Base-by-base conservation (phyloP, 1,140 invertebrate genomes). In the Saccostrea echinata region DNA sequence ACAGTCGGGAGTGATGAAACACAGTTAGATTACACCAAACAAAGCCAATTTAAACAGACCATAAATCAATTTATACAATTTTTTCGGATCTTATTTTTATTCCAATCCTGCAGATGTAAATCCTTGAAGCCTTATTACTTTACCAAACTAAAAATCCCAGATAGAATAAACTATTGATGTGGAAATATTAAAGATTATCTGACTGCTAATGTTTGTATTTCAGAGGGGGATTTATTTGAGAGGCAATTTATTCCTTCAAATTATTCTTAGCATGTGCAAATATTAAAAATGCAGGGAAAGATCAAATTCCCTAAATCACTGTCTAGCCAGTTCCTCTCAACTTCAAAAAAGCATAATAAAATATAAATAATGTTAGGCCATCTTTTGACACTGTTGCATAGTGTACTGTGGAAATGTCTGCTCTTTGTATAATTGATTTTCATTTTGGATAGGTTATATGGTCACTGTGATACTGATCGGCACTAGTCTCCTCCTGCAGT, bases 371-470 rank as follows among this genome's bases (percentile, higher is more conserved):
- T 6, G 35, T 2, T 3, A 43, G 35, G 35, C 35, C 35, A 43
- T 43, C 35, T 43, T 43, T 43, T 43, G 2, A 43, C 35, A 43
- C 6, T 43, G 35, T 43, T 43, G 35, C 6, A 43, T 43, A 6
- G 35, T 43, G 35, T 3, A 43, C 55, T 18, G 55, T 18, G 16
- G 9, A 57, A 57, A 3, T 57, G 55, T 18, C 35, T 43, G 35
- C 35, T 43, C 35, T 43, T 43, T 3, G 11, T 24, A 61, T n/a
- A 30, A 71, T 71, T 71, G 68, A 71, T 71, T 71, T 71, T 71
- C 30, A 33, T 71, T 71, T 71, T 71, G 3, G 27, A 71, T 13
- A 71, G 68, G 68, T 71, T 71, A 71, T 33, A 11, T 71, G 68
- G 68, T 71, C 68, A 71, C 6, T 33, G n/a, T 27, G 24, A 71